phyloP scores from a whole-genome alignment of 1,140 invertebrate genomes.

The Drosophila virilis region DNA sequence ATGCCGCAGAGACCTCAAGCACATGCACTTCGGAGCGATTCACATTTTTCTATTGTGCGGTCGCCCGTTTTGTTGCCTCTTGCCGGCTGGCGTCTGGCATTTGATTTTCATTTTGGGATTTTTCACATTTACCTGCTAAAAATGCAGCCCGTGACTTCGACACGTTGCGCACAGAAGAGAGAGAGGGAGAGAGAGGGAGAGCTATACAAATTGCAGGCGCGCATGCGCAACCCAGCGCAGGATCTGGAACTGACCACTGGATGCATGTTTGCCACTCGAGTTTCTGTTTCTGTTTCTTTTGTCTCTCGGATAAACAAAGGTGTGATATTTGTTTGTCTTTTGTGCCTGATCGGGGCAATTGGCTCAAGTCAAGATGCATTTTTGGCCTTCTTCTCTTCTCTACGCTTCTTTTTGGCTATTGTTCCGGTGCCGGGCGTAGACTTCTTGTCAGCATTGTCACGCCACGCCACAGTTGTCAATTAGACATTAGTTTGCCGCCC shows the following conservation, averaged over 20 bases:
- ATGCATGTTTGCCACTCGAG: not conserved
- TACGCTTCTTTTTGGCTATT: not conserved
- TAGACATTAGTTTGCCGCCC: slow-evolving; percentile 47
- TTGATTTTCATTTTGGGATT: slow-evolving; percentile 69
- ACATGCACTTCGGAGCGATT: slow-evolving; percentile 25
- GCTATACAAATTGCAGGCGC: slow-evolving; percentile 38
- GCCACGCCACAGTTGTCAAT: slow-evolving; percentile 63
- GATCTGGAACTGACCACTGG: slow-evolving; percentile 60
- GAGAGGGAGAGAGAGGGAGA: not conserved
- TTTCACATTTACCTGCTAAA: slow-evolving; percentile 84
- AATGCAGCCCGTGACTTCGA: slow-evolving; percentile 51
- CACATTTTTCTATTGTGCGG: slow-evolving; percentile 59
- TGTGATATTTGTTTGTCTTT: slow-evolving; percentile 84
- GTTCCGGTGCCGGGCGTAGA: slow-evolving; percentile 45
- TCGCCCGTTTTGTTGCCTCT: slow-evolving; percentile 29
- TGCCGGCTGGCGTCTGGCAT: slow-evolving; percentile 52
- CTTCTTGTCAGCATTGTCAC: slow-evolving; percentile 71
- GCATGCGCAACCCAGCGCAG: slow-evolving; percentile 68
- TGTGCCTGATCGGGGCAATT: slow-evolving; percentile 79
- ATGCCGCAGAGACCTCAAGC: slow-evolving; percentile 62
- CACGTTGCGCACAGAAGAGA: not conserved
- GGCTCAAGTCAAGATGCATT: slow-evolving; percentile 82
- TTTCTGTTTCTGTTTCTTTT: slow-evolving; percentile 34
- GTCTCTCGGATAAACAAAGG: slow-evolving; percentile 65
- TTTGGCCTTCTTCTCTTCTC: not conserved